Evolutionary conservation across 92 coral and sea anemone species (phyloP).

Genomic region (Porites lobata): DNA sequence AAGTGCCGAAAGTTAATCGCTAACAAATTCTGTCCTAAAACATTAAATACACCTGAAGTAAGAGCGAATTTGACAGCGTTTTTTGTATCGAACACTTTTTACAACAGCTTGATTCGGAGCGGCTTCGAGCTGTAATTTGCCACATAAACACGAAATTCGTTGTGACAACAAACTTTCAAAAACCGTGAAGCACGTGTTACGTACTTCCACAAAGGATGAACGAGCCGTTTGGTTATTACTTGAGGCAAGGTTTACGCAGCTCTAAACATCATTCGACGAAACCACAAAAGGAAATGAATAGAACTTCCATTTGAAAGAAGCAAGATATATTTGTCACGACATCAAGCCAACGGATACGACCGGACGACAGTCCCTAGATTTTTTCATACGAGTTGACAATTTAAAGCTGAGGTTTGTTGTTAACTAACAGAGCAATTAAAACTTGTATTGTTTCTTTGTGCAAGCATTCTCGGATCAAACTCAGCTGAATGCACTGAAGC

Average conservation of each 20-base stretch:
- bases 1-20: conserved; percentile 43
- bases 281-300: conserved; percentile 41
- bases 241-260: conserved; percentile 28
- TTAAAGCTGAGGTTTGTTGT: not conserved
- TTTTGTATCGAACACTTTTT: conserved; percentile 11
- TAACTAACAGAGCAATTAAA: not conserved
- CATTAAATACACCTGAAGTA: not conserved
- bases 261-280: conserved; percentile 4
- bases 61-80: not conserved
- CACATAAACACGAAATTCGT: conserved; percentile 13
- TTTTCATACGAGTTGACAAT: not conserved
- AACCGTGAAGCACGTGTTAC: conserved; percentile 20
- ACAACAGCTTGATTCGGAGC: not conserved
- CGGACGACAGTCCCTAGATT: not conserved
- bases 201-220: conserved; percentile 8
- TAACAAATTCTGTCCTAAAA: not conserved
- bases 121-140: not conserved
- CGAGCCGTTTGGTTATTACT: conserved; percentile 28
- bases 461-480: conserved; percentile 23
- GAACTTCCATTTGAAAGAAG: conserved; percentile 10
- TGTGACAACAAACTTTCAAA: not conserved
- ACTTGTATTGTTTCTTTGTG: conserved; percentile 7
- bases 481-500: conserved; percentile 12
- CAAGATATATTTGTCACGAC: conserved; percentile 1
- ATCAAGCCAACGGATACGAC: not conserved